Conservation (phyloP, 2,113 vertebrate genomes). For the Orientallactaga bullata region DNA sequence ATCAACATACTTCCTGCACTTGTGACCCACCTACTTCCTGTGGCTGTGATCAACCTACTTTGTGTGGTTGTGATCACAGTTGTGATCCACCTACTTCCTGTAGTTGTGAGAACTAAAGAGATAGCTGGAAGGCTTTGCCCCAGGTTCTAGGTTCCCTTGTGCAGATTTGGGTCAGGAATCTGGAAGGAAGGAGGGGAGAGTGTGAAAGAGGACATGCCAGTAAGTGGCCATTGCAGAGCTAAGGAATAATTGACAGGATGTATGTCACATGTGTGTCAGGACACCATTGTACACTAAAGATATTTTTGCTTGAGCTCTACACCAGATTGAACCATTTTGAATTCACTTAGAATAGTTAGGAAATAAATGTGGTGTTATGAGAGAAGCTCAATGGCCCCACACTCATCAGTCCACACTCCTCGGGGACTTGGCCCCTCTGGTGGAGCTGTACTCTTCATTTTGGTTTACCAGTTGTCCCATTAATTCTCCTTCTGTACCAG, state of each 20-base stretch:
- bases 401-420: accelerated
- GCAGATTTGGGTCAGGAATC: neutral
- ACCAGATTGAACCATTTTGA: neutral
- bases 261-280: neutral
- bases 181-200: neutral
- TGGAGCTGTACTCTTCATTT: neutral
- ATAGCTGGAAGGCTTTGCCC: neutral
- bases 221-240: neutral
- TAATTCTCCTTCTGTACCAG: neutral
- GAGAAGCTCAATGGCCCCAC: accelerated
- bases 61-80: too few relatives aligned
- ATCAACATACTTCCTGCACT: too few relatives aligned
- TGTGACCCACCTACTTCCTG: too few relatives aligned
- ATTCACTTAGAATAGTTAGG: neutral
- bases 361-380: neutral
- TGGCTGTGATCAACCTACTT: too few relatives aligned
- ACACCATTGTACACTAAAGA: neutral
- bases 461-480: neutral
- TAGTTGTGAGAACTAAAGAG: neutral
- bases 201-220: neutral
- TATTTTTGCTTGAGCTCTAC: neutral
- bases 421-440: neutral
- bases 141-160: neutral
- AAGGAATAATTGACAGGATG: neutral
- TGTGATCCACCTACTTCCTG: too few relatives aligned